Percentiles rank a stretch among this genome's conserved stretches.
Evolutionary conservation across 2,797 vertebrate genomes (phyloP).

Genomic region (Nothura maculosa): DNA sequence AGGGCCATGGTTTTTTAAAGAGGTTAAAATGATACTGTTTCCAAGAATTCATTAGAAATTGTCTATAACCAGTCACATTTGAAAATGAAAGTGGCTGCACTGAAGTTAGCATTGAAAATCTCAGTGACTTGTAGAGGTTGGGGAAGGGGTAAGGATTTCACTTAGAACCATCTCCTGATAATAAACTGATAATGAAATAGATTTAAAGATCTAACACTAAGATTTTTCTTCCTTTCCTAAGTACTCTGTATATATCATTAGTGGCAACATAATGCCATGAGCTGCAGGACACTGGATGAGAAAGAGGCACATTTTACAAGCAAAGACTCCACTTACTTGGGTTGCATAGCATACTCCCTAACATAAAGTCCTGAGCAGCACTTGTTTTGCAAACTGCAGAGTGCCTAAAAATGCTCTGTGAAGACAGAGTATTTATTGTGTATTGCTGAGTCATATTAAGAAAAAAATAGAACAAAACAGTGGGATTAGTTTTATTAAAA

Average conservation of each 20-base stretch:
- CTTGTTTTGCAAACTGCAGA: conserved; percentile 51
- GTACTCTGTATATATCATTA: neutral
- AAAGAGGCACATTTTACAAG: conserved; percentile 39
- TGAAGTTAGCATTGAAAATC: neutral
- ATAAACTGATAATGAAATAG: neutral
- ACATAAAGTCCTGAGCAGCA: neutral
- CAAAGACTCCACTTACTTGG: neutral
- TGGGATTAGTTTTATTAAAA: neutral
- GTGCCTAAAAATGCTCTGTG: conserved; percentile 17
- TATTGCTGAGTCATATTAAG: conserved; percentile 42
- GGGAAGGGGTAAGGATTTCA: neutral
- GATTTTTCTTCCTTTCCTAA: conserved; percentile 4
- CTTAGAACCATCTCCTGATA: neutral
- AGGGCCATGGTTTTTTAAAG: conserved; percentile 10
- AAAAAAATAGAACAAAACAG: neutral
- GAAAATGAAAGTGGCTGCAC: neutral
- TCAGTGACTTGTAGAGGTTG: neutral
- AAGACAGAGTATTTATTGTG: conserved; percentile 25
- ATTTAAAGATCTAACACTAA: neutral
- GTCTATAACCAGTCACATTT: neutral
- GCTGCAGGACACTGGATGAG: neutral
- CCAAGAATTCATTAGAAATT: conserved; percentile 8
- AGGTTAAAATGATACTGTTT: neutral
- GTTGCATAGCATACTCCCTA: conserved; percentile 3
- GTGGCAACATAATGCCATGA: conserved; percentile 1